Percentiles rank a stretch among this genome's conserved stretches.
Conservation (phyloP, 2,888 invertebrate genomes). For the Agonopterix alstromeriana region DNA sequence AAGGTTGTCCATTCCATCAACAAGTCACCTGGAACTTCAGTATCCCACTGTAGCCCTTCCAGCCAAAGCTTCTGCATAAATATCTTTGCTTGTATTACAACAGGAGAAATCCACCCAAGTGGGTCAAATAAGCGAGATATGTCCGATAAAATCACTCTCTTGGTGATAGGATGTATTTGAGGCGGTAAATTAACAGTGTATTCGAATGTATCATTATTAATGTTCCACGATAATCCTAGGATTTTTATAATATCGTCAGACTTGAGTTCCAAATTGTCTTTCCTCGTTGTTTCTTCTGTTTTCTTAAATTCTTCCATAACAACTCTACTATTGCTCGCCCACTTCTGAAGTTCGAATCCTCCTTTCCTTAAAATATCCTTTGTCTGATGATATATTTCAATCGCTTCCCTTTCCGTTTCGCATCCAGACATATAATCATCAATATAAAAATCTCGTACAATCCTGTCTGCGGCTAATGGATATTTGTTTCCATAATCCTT, state of each 20-base stretch:
- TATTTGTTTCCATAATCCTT: slow-evolving; percentile 9
- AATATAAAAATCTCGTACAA: slow-evolving; percentile 10
- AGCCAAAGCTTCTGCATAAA: slow-evolving; percentile 19
- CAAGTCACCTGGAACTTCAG: slow-evolving; percentile 2
- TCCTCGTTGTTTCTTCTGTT: neutral
- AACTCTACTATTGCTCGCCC: slow-evolving; percentile 11
- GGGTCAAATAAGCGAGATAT: slow-evolving; percentile 15
- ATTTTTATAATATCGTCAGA: slow-evolving; percentile 13
- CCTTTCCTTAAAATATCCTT: slow-evolving; percentile 14
- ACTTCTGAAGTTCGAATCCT: slow-evolving; percentile 16
- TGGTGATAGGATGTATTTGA: slow-evolving; percentile 9
- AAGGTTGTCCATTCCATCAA: neutral
- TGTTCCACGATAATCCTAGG: slow-evolving; percentile 18
- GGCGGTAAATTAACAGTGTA: slow-evolving; percentile 13
- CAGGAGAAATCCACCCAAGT: slow-evolving; percentile 17
- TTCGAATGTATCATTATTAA: slow-evolving; percentile 11
- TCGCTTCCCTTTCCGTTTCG: slow-evolving; percentile 11
- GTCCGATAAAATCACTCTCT: slow-evolving; percentile 14
- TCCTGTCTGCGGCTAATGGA: slow-evolving; percentile 9
- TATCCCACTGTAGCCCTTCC: slow-evolving; percentile 18
- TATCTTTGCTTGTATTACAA: slow-evolving; percentile 11
- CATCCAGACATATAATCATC: slow-evolving; percentile 19
- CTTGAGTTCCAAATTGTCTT: slow-evolving; percentile 11
- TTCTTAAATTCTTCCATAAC: slow-evolving; percentile 5
- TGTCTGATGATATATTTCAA: slow-evolving; percentile 13